Conservation (phyloP, 2,888 invertebrate genomes). For the Metellina segmentata region DNA sequence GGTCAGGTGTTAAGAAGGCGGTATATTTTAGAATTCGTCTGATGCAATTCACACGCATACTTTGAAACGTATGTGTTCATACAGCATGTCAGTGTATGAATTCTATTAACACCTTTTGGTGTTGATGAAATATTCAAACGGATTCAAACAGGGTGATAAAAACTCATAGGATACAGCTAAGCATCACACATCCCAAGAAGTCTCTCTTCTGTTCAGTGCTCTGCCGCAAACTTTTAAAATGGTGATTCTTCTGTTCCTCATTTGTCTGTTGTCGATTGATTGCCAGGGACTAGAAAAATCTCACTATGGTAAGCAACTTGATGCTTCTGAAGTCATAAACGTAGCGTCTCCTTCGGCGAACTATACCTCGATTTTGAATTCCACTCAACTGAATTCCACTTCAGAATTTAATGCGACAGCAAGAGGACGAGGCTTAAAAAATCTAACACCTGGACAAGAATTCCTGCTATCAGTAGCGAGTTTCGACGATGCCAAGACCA, state of each 20-base stretch:
- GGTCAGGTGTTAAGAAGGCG: too few relatives aligned
- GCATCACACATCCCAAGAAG: neutral
- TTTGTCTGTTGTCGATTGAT: neutral
- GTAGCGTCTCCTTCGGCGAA: neutral
- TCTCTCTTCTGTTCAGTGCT: neutral
- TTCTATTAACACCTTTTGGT: constrained; percentile 52
- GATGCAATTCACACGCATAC: too few relatives aligned
- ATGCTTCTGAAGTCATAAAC: neutral
- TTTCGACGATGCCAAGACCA: constrained; percentile 10
- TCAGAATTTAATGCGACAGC: neutral
- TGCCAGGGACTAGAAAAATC: neutral
- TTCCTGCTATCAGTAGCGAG: constrained; percentile 53
- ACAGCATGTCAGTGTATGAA: neutral
- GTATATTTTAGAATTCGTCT: too few relatives aligned
- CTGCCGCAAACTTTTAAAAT: neutral
- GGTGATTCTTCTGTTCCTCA: neutral
- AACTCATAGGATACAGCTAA: neutral
- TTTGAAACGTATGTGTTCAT: too few relatives aligned
- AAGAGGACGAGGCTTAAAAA: constrained; percentile 29
- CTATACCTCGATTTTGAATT: neutral
- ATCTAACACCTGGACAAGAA: constrained; percentile 53
- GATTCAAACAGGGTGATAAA: constrained; percentile 43
- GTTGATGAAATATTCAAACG: constrained; percentile 23
- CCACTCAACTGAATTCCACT: neutral
- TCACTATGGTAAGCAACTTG: neutral